Base-by-base conservation (phyloP, 1,140 invertebrate species). In the Mya arenaria region DNA sequence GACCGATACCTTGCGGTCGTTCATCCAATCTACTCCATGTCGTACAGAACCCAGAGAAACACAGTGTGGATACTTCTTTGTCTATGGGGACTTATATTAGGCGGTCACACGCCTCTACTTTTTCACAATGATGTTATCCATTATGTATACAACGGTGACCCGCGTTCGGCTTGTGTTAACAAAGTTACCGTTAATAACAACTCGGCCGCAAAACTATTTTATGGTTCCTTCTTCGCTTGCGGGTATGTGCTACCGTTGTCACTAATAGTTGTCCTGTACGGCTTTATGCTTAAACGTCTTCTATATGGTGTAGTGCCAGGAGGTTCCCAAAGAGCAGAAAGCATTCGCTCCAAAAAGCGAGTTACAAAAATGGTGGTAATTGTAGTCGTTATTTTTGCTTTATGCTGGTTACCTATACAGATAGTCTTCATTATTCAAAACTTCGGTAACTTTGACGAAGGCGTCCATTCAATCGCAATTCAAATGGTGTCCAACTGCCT, bases 321-420 rank as follows among this genome's bases (percentile, higher is more conserved):
- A 28, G 96, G 95, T 8, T 95, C 94, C 83, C 93, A 94, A 39
- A 95, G 95, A 37, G 94, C 95, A 1, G 96, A 96, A 88, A 95
- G 94, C 65, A 93, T 97, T 60, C 94, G 97, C 85, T 97, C 97
- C 36, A 97, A 98, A 92, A 96, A 96, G 91, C 94, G 97, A 80
- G 98, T 98, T 0, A 99, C 98, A 0, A 94, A 97, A 81, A 96
- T 99, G 95, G 97, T 99, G 8, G 95, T 98, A 44, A 96, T 98
- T 28, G 97, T 99, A 19, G 97, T 99, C 0, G 95, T 97, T 28
- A 97, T 98, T 37, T 99, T 99, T 92, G 98, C 98, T 13, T 94
- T 98, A 41, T 99, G 98, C 93, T 99, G 98, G 98, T 96, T 96
- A 86, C 98, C 98, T 1, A 97, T 99, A 89, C 98, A 98, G 94